Evolutionary conservation across 2,888 invertebrate genomes (phyloP).

Genomic region (Candidula unifasciata): DNA sequence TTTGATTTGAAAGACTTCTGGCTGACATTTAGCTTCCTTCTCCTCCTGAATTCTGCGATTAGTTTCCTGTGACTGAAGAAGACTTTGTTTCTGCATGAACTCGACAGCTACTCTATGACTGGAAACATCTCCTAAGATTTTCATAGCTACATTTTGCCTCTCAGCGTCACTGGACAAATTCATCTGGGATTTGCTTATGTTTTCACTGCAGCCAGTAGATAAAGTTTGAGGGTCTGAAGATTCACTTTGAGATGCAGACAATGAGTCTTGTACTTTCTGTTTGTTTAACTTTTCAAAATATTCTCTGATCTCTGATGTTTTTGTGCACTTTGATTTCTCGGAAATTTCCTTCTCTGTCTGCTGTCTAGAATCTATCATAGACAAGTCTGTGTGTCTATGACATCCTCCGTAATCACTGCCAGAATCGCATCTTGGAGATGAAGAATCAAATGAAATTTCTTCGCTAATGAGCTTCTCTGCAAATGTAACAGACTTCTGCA

Average conservation of each 20-base stretch:
- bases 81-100: conserved; percentile 66
- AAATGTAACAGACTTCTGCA: conserved; percentile 53
- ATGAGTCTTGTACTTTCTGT: neutral
- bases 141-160: conserved; percentile 65
- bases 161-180: neutral
- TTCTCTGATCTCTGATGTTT: conserved; percentile 51
- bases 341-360: neutral
- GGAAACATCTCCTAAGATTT: conserved; percentile 70
- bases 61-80: conserved; percentile 62
- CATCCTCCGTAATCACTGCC: conserved; percentile 40
- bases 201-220: neutral
- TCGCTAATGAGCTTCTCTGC: conserved; percentile 53
- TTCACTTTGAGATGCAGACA: neutral
- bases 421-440: conserved; percentile 55
- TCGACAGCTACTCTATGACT: conserved; percentile 67
- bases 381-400: neutral
- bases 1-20: conserved; percentile 23
- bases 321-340: neutral
- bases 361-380: neutral
- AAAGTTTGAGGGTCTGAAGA: neutral
- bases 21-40: conserved; percentile 1
- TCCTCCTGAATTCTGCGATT: conserved; percentile 53
- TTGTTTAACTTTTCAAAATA: conserved; percentile 51
- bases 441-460: conserved; percentile 49
- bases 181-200: neutral